Base-by-base conservation (phyloP, 1,140 invertebrate species). In the Nilaparvata lugens region DNA sequence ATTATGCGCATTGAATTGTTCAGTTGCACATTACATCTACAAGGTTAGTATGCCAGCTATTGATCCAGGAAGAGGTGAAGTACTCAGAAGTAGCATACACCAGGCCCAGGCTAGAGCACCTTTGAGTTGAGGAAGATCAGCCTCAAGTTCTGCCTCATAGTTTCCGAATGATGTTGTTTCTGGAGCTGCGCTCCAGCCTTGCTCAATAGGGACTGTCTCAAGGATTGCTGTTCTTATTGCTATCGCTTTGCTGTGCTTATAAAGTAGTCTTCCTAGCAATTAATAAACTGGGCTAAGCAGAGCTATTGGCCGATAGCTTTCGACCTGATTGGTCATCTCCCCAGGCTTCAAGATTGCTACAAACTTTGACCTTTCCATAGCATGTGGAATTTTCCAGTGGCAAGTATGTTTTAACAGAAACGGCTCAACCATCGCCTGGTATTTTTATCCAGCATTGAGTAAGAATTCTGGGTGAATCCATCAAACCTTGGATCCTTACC, bases 361-460 rank as follows among this genome's bases (percentile, higher is more conserved):
- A 18, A 48, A 35, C 35, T 62, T 62, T 51, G 42, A 21, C 40
- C 52, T 38, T 43, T 58, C 52, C 23, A 58, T 45, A 19, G 57
- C 45, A 23, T 38, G 45, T 21, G 55, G 58, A 43, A 62, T 18
- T 31, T 45, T 11, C 60, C 60, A 45, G 52, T 28, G 2, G 16
- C 11, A 13, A 62, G 52, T 24, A 62, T 58, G 57, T 62, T 40
- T 57, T 53, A 51, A 51, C 31, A 62, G 51, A 62, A 58, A 14
- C 16, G 16, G 13, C 28, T 38, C 31, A 60, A 13, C 59, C 52
- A 62, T 35, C 58, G 18, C 23, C 19, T 51, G 5, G 61, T 52
- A 18, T 58, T 38, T 21, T 2, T 19, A 40, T 55, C 61, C 16
- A 45, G n/a, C 31, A 25, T 52, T 42, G 51, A 55, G 43, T n/a